These are phyloP conservation scores for Drosophila willistoni DNA, from an alignment of 1,140 invertebrate species.

Conservation along the genomic window DNA sequence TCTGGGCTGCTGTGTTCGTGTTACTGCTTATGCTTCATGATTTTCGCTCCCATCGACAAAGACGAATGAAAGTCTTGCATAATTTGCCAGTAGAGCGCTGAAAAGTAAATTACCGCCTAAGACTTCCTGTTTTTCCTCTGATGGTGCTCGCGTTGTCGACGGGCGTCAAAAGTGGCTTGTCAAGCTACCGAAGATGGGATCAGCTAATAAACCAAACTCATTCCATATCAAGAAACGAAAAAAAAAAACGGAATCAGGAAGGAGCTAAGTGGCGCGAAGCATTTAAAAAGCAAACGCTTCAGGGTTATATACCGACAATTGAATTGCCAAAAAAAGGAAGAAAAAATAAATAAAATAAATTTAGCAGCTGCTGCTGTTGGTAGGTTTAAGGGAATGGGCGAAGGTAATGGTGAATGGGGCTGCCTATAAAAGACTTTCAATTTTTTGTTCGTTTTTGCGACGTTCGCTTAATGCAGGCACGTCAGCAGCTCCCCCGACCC, in stretches of 20 bases:
- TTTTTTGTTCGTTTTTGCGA: slow-evolving; percentile 58
- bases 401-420: slow-evolving; percentile 10
- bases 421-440: slow-evolving; percentile 76
- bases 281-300: slow-evolving; percentile 76
- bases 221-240: slow-evolving; percentile 5
- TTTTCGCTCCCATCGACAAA: neutral
- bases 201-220: slow-evolving; percentile 77
- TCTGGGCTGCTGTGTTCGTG: neutral
- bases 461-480: slow-evolving; percentile 74
- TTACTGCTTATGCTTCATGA: slow-evolving; percentile 11
- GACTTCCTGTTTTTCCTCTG: slow-evolving; percentile 68
- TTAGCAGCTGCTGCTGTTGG: slow-evolving; percentile 71
- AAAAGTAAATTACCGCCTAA: slow-evolving; percentile 80
- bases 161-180: slow-evolving; percentile 77
- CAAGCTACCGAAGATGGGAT: slow-evolving; percentile 65
- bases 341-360: slow-evolving; percentile 35
- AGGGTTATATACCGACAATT: slow-evolving; percentile 67
- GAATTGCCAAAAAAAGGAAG: slow-evolving; percentile 73
- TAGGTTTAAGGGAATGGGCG: slow-evolving; percentile 30
- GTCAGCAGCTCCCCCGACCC: slow-evolving; percentile 60
- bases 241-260: slow-evolving; percentile 12
- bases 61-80: slow-evolving; percentile 66
- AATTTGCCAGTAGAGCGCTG: slow-evolving; percentile 72
- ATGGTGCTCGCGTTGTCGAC: slow-evolving; percentile 12
- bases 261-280: slow-evolving; percentile 69